Evolutionary conservation across 2,797 vertebrate species (phyloP), one percentile per base, ranked within the genome.

Genomic region (Aeoliscus strigatus): DNA sequence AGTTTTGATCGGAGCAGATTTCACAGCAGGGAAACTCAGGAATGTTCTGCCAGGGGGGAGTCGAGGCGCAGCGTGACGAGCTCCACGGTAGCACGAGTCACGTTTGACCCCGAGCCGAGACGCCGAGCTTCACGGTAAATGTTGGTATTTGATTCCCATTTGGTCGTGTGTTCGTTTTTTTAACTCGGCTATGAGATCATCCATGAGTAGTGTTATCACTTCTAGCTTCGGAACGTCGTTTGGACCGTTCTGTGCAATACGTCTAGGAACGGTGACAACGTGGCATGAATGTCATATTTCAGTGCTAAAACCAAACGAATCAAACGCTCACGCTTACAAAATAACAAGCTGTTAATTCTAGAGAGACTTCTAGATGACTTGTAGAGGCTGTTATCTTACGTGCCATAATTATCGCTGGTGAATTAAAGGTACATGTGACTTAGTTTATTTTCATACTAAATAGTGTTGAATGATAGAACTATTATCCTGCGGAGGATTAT

Each of bases 221-320:
- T 54, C 41, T 41, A 40, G 24, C 56, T 63, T 37, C 46, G 42
- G 18, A 28, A 40, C 3, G 8, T 60, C 41, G 26, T 60, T 70
- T 48, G 38, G 44, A 70, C 30, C 49, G 54, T 49, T 60, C 30
- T 61, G 77, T 82, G 80, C 80, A 82, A 83, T 81, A 71, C 14
- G 51, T 42, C 6, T 14, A 55, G 23, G 37, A 64, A 35, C 9
- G 3, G 25, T 48, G 48, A 61, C 16, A 12, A 52, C 63, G 52
- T 31, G 51, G 48, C 61, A 69, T 65, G 73, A 78, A 78, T 79
- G 76, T 83, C 46, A 37, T 35, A 62, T 77, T 77, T 77, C 56
- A 72, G 39, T 70, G 70, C 75, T 68, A 46, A 72, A 82, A 82
- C 77, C 80, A 83, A 82, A 82, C 71, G 70, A 66, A 79, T 69